Percentiles rank a stretch among this genome's conserved stretches.
Conservation (phyloP, 2,888 invertebrate species). For the Caenorhabditis uteleia region DNA sequence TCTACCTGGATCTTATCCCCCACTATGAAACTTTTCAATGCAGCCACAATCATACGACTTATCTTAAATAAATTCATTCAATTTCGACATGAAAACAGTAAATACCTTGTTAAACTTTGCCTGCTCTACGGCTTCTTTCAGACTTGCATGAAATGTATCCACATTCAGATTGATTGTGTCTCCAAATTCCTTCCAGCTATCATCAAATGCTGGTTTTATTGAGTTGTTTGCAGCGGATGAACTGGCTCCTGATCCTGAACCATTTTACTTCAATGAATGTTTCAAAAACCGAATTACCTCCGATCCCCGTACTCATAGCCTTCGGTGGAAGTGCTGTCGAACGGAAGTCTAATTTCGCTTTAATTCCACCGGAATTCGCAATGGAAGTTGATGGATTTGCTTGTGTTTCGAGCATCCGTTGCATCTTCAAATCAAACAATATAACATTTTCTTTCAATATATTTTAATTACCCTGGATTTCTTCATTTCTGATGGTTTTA, state of each 20-base stretch:
- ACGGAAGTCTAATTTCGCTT: conserved; percentile 32
- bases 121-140: conserved; percentile 17
- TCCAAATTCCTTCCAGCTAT: conserved; percentile 39
- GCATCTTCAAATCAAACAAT: conserved; percentile 1
- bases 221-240: conserved; percentile 4
- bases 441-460: background rate
- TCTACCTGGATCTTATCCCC: conserved; percentile 24
- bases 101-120: conserved; percentile 23
- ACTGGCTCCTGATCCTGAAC: too few relatives aligned
- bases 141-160: conserved; percentile 21
- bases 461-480: conserved; percentile 7
- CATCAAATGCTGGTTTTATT: conserved; percentile 22
- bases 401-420: background rate
- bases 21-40: conserved; percentile 17
- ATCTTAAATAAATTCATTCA: background rate
- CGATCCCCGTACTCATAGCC: background rate
- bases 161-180: conserved; percentile 26
- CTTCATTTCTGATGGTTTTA: conserved; percentile 35
- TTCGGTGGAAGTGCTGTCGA: background rate
- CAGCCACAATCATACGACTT: conserved; percentile 23
- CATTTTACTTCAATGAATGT: too few relatives aligned
- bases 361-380: conserved; percentile 12
- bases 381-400: conserved; percentile 13
- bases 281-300: background rate
- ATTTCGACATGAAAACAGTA: background rate